Base-by-base conservation (phyloP, 30 jellyfish, hydroid and myxozoan genomes). In the Cassiopea andromeda region DNA sequence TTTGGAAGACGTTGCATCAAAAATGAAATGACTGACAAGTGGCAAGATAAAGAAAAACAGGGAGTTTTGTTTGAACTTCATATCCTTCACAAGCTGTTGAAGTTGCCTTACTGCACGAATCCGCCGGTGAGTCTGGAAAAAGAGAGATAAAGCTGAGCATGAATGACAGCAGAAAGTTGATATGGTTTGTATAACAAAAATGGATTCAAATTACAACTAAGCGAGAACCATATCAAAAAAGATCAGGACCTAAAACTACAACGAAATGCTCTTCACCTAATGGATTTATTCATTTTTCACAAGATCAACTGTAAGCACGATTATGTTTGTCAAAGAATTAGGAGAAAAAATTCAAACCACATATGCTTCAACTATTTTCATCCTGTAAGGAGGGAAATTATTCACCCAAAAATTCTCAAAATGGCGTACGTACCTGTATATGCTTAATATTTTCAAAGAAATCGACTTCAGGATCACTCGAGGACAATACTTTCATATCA, bases 401-500 rank as follows among this genome's bases (percentile, higher is more conserved):
- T 27, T 27, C 38, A 0, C 38, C 38, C 38, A 27, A 27, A 27
- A 0, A 27, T 27, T 27, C 38, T 27, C 38, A 27, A 27, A 27
- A 58, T 6, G 8, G 68, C 8, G 15, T 17, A 16, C 77, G 46
- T 88, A 96, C 99, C 98, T 96, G 99, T 8, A 96, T 92, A 82
- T 96, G 99, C 79, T 64, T 88, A n/a, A 96, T 85, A 77, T 96
- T 96, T 72, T 96, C 94, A 72, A 96, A 96, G 93, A 96, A 96
- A 66, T 92, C 97, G 44, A 95, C 86, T 69, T 96, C 99, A 3
- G 94, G 87, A 82, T 96, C 98, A 44, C 85, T 90, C 46, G 91
- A 47, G 1, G 90, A 45, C 87, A 96, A 50, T 15, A 66, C 14
- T 66, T 79, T 92, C 94, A 96, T 50, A 57, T 92, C 98, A 5